Evolutionary conservation across 1,140 invertebrate species (phyloP).

Genomic region (Bombus turneri): DNA sequence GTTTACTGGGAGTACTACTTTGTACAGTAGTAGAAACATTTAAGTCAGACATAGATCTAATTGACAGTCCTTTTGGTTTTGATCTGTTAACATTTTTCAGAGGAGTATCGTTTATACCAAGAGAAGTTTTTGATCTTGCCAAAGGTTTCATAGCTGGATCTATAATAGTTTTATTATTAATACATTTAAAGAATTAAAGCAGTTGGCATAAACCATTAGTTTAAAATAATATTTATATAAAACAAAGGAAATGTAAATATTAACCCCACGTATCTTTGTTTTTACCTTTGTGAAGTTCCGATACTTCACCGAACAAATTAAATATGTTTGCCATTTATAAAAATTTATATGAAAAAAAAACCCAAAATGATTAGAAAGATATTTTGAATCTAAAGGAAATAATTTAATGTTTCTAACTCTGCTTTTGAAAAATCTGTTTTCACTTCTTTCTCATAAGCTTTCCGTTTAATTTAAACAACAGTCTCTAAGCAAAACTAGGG

Average conservation of each 20-base stretch:
- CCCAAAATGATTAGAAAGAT: neutral
- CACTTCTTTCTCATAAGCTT: neutral
- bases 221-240: conserved; percentile 3
- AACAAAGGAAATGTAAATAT: neutral
- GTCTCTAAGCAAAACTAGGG: neutral
- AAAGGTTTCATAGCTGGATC: conserved; percentile 17
- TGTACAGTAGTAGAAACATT: conserved; percentile 50
- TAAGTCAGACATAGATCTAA: conserved; percentile 68
- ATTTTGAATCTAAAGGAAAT: neutral
- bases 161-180: conserved; percentile 33
- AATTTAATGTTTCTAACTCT: neutral
- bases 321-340: conserved; percentile 69
- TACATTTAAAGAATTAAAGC: neutral
- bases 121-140: conserved; percentile 38
- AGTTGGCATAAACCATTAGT: neutral
- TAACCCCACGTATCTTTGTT: neutral
- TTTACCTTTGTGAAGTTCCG: conserved; percentile 44
- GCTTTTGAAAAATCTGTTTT: neutral
- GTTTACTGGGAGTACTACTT: neutral
- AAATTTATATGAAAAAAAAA: neutral
- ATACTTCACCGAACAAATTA: conserved; percentile 58
- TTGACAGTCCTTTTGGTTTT: conserved; percentile 70
- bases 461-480: conserved; percentile 17
- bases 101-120: conserved; percentile 10
- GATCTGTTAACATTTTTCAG: conserved; percentile 34